Base-by-base conservation (phyloP, 2,797 vertebrate species). In the Sylvilagus floridanus region DNA sequence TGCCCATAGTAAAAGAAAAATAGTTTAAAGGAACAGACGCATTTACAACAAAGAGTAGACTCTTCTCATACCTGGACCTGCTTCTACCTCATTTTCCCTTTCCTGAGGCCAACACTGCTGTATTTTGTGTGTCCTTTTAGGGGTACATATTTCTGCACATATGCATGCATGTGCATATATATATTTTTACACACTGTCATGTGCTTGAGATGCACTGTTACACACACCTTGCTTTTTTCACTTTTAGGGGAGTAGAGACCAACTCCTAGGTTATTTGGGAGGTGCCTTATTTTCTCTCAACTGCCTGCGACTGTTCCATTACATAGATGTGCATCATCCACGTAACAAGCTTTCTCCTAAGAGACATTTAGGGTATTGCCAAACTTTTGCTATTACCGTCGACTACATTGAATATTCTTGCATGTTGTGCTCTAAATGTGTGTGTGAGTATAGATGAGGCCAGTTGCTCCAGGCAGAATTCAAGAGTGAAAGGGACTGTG, bases 311-410 rank as follows among this genome's bases (percentile, higher is more conserved):
- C 22, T 76, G 69, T 86, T 75, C 84, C 30, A 72, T 83, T 37
- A 35, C 21, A 57, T n/a, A 26, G 13, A 35, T 37, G 9, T 57
- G 24, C 32, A 47, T 63, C 57, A 86, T 54, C 72, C 69, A 28
- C 87, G 79, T 92, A 90, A 93, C 30, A 30, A 85, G 24, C 30
- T 94, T 37, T 37, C 35, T 96, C 32, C 62, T 72, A 87, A 62
- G 28, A 87, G 79, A 76, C 9, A 62, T 22, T 88, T 62, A 37
- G 72, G 30, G 28, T 62, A 12, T 19, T 84, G 52, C 5, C 79
- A 84, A 82, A 72, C 60, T 85, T 92, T 77, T 84, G 24, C 57
- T 92, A 24, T 90, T 81, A 90, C 10, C 76, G 28, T 63, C 47
- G 88, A 69, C 57, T 69, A 17, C 60, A 82, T 63, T 62, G 66